Evolutionary conservation across 2,888 invertebrate genomes (phyloP), one percentile per base, ranked within the genome.

Genomic region (Koerneria pararmatus): DNA sequence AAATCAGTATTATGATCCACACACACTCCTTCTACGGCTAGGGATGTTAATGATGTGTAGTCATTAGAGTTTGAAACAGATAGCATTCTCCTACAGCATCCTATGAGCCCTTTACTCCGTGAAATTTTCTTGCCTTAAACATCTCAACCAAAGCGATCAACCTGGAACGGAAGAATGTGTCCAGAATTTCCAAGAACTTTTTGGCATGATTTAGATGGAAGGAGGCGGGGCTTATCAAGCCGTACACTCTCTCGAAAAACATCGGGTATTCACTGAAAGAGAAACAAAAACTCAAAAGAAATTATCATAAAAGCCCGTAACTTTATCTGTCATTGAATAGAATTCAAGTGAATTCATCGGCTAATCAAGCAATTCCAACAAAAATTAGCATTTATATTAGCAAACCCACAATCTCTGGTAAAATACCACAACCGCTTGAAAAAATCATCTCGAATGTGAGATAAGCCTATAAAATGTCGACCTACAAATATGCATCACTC

Each of bases 231-330:
- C 91, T 90, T 82, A 94, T 91, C 89, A 97, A 90, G 27, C 90
- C 90, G 86, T 97, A 97, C n/a, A 97, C 87, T 80, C 95, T 93
- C 76, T 89, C 89, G 85, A 92, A 97, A 84, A 97, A 92, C 83
- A 93, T 91, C 0, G 95, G 95, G 86, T 94, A 95, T 80, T 94
- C 91, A 70, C 88, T 88, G 83, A n/a, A 85, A 83, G 19, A 35
- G 49, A 37, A 59, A 24, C 46, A 15, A 19, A 37, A 32, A 48
- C n/a, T 15, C 11, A 41, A 41, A 41, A 8, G 60, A 11, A 15
- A 57, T 27, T 6, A 6, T 6, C 57, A 57, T 15, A 15, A 51
- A n/a, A n/a, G n/a, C n/a, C n/a, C n/a, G n/a, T n/a, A n/a, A n/a
- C n/a, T n/a, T n/a, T n/a, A n/a, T n/a, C n/a, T n/a, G n/a, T n/a